Percentiles rank a stretch among this genome's conserved stretches.
Evolutionary conservation across 2,113 vertebrate species (phyloP).

Genomic region (Dasyprocta punctata): DNA sequence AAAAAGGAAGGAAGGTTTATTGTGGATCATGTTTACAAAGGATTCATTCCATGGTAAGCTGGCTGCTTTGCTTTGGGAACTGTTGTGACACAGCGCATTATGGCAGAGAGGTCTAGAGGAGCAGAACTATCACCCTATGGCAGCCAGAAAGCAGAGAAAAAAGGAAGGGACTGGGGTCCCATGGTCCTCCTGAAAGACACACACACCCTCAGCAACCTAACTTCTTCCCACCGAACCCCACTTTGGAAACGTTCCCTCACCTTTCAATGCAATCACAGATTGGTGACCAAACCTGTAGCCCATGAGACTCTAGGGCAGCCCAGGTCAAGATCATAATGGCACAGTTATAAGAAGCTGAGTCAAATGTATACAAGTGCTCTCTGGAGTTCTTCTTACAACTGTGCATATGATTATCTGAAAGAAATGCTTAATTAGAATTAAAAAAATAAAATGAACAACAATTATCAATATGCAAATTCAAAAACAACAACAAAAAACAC

Average conservation of each 20-base stretch:
- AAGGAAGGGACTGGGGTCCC: neutral
- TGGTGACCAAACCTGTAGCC: neutral
- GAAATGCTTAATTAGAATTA: neutral
- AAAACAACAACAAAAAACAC: neutral
- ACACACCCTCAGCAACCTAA: neutral
- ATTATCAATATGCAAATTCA: neutral
- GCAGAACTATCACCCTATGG: neutral
- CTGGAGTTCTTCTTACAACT: neutral
- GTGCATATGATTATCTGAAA: neutral
- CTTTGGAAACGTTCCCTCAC: neutral
- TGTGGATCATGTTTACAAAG: neutral
- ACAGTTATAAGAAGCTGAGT: neutral
- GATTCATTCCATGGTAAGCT: neutral
- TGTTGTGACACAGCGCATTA: neutral
- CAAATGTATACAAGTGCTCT: rapidly evolving
- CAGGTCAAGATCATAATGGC: too few species aligned
- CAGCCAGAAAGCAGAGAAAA: neutral
- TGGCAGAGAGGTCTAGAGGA: neutral
- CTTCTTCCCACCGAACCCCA: neutral
- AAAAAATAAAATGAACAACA: neutral
- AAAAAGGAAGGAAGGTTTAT: neutral
- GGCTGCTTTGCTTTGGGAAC: neutral
- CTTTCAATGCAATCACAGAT: neutral
- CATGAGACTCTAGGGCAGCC: neutral
- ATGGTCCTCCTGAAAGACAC: neutral